A percentile compares a stretch with the other conserved stretches of the same genome.
Evolutionary conservation across 2,113 vertebrate species (phyloP).

Genomic region (Myxocyprinus asiaticus): DNA sequence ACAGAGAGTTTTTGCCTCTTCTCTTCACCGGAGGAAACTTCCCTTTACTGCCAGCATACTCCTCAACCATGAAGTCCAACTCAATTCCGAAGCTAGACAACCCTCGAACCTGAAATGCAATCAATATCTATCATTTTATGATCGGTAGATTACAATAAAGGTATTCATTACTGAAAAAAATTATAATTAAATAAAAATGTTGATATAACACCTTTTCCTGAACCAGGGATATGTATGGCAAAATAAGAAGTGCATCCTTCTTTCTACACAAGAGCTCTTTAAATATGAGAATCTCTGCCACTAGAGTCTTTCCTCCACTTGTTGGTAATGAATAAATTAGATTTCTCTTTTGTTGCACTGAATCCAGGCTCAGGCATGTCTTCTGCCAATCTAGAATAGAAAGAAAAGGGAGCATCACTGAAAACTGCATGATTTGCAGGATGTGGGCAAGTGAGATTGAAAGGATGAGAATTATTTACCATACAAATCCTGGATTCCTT

Average conservation of each 20-base stretch:
- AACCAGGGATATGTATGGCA: slow-evolving; percentile 93
- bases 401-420: background rate
- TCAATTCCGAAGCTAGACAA: slow-evolving; percentile 89
- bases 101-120: slow-evolving; percentile 79
- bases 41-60: slow-evolving; percentile 96
- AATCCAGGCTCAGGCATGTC: slow-evolving; percentile 86
- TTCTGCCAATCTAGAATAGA: slow-evolving; percentile 88
- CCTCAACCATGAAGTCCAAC: slow-evolving; percentile 92
- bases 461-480: slow-evolving; percentile 72
- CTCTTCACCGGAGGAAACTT: slow-evolving; percentile 89
- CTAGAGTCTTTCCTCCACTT: slow-evolving; percentile 94
- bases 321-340: slow-evolving; percentile 96
- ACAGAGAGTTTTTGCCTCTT: slow-evolving; percentile 81
- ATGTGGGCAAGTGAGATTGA: background rate
- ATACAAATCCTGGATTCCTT: slow-evolving; percentile 88
- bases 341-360: slow-evolving; percentile 85
- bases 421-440: too few species aligned
- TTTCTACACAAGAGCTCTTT: slow-evolving; percentile 89
- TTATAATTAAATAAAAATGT: background rate
- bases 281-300: slow-evolving; percentile 93
- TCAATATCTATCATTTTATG: background rate
- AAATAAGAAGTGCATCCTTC: slow-evolving; percentile 88
- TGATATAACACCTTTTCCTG: slow-evolving; percentile 88
- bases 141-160: too few species aligned
- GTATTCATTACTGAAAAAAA: too few species aligned